Conservation (phyloP, 2,888 invertebrate genomes). For the Euzophera pinguis region DNA sequence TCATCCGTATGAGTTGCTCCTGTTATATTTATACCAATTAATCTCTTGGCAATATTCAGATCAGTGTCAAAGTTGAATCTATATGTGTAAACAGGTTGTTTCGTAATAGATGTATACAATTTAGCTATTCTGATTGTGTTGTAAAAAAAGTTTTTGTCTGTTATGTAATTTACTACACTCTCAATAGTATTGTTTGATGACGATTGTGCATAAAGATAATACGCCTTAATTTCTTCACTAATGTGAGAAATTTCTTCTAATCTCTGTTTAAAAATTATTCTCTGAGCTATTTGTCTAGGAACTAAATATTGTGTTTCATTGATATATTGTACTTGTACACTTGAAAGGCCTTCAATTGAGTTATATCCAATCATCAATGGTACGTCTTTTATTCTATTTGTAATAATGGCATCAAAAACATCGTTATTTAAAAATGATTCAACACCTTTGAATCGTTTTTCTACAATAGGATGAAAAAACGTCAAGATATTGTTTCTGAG, state of each 20-base stretch:
- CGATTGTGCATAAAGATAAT: conserved; percentile 47
- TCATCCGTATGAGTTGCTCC: conserved; percentile 56
- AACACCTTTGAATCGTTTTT: conserved; percentile 38
- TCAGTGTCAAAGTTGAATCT: conserved; percentile 42
- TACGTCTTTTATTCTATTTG: conserved; percentile 53
- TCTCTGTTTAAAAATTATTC: conserved; percentile 21
- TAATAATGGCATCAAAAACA: conserved; percentile 43
- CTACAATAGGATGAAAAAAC: conserved; percentile 35
- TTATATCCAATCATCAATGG: conserved; percentile 58
- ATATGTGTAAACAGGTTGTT: conserved; percentile 33
- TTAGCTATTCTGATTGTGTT: conserved; percentile 30
- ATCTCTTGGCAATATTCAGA: conserved; percentile 31
- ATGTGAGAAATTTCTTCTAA: conserved; percentile 30
- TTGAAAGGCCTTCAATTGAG: conserved; percentile 43
- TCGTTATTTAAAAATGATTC: conserved; percentile 55
- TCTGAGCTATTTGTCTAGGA: conserved; percentile 29
- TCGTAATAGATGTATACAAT: conserved; percentile 21
- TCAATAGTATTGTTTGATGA: conserved; percentile 26
- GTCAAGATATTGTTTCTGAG: conserved; percentile 36
- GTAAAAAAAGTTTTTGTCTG: conserved; percentile 30
- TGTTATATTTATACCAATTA: conserved; percentile 24
- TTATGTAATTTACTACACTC: conserved; percentile 32
- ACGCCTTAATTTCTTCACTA: conserved; percentile 35
- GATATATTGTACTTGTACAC: conserved; percentile 24
- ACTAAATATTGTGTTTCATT: conserved; percentile 30